phyloP scores from a whole-genome alignment of 2,888 invertebrate genomes.

The Meteorus colon region DNA sequence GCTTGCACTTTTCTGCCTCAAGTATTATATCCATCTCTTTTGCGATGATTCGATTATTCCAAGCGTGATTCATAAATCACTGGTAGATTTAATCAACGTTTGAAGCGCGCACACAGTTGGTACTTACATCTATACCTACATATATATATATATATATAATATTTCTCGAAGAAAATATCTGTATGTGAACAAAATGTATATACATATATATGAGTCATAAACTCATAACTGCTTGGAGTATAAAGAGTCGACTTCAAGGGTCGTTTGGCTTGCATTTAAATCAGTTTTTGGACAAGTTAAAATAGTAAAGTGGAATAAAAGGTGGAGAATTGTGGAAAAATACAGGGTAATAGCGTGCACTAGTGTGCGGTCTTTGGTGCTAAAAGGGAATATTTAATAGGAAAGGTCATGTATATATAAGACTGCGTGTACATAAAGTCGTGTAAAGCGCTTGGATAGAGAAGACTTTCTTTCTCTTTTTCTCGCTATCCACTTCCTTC shows the following conservation, averaged over 20 bases:
- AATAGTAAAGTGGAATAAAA: conserved; percentile 9
- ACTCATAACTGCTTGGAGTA: conserved; percentile 9
- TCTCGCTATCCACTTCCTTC: neutral
- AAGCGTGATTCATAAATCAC: conserved; percentile 17
- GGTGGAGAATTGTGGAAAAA: neutral
- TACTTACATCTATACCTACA: neutral
- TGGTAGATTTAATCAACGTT: conserved; percentile 5
- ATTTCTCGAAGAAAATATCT: neutral
- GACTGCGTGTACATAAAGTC: conserved; percentile 5
- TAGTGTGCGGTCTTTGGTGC: conserved; percentile 3
- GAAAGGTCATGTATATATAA: conserved; percentile 19
- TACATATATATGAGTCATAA: conserved; percentile 11
- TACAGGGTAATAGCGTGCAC: neutral
- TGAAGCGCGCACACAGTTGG: conserved; percentile 1
- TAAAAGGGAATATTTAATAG: conserved; percentile 23
- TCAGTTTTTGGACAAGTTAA: conserved; percentile 14
- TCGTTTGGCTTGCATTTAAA: conserved; percentile 19
- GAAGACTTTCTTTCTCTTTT: neutral
- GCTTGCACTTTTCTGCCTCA: conserved; percentile 1
- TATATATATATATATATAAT: neutral
- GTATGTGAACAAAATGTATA: neutral
- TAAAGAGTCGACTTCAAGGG: conserved; percentile 17
- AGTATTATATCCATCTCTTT: conserved; percentile 8
- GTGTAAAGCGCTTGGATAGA: conserved; percentile 15
- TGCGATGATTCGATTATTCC: conserved; percentile 22